These are phyloP conservation scores for Temnothorax longispinosus DNA, from an alignment of 1,140 invertebrate species.

Conservation along the genomic window DNA sequence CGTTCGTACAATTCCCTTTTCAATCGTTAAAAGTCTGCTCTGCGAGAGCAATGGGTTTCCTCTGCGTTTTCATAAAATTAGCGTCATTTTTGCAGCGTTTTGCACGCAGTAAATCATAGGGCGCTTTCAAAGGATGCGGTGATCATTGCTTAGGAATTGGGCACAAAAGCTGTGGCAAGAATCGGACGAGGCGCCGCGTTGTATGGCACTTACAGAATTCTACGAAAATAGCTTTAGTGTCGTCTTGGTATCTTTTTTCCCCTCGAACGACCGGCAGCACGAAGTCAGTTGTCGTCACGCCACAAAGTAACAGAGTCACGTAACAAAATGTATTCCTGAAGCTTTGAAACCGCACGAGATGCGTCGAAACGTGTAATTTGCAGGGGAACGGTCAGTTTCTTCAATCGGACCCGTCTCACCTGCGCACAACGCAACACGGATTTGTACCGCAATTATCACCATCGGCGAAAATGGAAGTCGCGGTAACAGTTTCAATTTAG, in stretches of 20 bases:
- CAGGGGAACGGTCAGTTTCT: neutral
- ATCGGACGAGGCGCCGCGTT: conserved; percentile 27
- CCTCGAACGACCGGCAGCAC: neutral
- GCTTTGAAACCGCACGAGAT: conserved; percentile 27
- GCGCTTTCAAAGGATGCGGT: conserved; percentile 10
- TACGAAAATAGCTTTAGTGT: conserved; percentile 52
- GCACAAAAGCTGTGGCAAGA: conserved; percentile 23
- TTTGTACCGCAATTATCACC: conserved; percentile 41
- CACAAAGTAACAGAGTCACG: conserved; percentile 29
- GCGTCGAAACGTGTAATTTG: conserved; percentile 48
- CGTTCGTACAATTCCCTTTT: neutral
- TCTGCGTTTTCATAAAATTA: conserved; percentile 22
- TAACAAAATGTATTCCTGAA: conserved; percentile 43
- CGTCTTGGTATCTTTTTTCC: conserved; percentile 15
- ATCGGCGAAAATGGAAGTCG: conserved; percentile 62
- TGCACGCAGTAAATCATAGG: conserved; percentile 46
- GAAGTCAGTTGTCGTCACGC: conserved; percentile 43
- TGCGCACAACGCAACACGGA: conserved; percentile 3
- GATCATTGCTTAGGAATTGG: conserved; percentile 26
- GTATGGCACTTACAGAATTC: conserved; percentile 35
- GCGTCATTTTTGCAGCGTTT: conserved; percentile 7
- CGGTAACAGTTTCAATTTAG: neutral
- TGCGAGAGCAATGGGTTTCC: neutral
- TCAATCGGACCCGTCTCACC: conserved; percentile 27
- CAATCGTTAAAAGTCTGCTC: neutral